Percentiles rank a stretch among this genome's conserved stretches.
phyloP scores from a whole-genome alignment of 2,797 vertebrate genomes.

The Peromyscus attwateri region DNA sequence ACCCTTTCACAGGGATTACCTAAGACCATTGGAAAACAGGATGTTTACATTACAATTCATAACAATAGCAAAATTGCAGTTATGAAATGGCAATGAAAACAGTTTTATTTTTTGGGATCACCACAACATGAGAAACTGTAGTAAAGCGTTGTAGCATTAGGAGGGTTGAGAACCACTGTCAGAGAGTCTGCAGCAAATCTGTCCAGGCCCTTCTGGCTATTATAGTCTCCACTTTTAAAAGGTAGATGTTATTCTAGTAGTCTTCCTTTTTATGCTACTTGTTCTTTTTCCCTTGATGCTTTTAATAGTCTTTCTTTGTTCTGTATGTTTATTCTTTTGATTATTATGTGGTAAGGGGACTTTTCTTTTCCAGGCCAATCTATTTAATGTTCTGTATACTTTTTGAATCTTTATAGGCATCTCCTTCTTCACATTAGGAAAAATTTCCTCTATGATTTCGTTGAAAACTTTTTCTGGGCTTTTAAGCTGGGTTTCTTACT shows the following conservation, averaged over 20 bases:
- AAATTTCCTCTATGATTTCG: background rate
- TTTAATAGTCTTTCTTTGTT: background rate
- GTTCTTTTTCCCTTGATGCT: background rate
- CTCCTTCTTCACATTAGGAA: too few species aligned
- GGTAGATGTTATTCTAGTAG: background rate
- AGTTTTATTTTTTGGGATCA: background rate
- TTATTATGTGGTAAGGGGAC: too few species aligned
- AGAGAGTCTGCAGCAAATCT: background rate
- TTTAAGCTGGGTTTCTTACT: background rate
- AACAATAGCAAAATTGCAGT: background rate
- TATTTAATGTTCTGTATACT: too few species aligned
- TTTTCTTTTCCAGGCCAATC: too few species aligned
- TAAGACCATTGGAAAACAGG: background rate
- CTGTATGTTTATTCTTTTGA: too few species aligned
- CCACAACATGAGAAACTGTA: background rate
- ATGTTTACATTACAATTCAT: background rate
- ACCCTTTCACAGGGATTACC: too few species aligned
- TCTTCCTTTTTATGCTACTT: background rate
- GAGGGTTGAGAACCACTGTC: background rate
- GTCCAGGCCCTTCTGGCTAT: background rate
- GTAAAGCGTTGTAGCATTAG: background rate
- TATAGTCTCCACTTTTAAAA: background rate
- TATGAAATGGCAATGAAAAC: background rate
- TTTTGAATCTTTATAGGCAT: too few species aligned
- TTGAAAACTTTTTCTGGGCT: background rate